Evolutionary conservation across 2,113 vertebrate species (phyloP), one percentile per base, ranked within the genome.

Genomic region (Clarias macrocephalus): DNA sequence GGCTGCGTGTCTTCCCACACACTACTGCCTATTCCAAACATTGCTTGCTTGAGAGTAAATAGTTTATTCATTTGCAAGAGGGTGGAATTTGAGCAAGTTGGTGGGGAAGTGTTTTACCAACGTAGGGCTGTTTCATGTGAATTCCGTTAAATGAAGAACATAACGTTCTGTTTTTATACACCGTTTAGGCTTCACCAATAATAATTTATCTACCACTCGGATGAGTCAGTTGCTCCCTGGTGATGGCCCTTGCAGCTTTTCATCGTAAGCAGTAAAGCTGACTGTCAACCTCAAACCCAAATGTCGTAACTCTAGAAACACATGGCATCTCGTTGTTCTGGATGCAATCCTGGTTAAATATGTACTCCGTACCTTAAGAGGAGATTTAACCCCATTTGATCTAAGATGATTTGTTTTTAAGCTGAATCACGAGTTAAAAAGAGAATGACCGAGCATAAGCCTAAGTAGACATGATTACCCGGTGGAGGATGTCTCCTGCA

Each of bases 401-500:
- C 42, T 48, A 37, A 37, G 68, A 4, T 21, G 12, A 25, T 48
- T 23, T 52, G 48, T 25, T 25, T 79, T 79, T 57, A 9, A 30
- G 15, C 15, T 57, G 54, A 79, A n/a, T 54, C 23, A 59, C 21
- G 8, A 16, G 15, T 33, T 16, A 52, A 52, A 70, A 15, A 70
- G 12, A 73, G 42, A 85, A 82, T 60, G 30, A 76, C 25, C 37
- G 62, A 19, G 63, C 19, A 11, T 13, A 68, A 59, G 42, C 75
- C 56, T 19, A 62, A 33, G 57, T 23, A 70, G 75, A 79, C 21
- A 8, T 56, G 76, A 79, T 72, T 73, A 73, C 79, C 18, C 2
- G 21, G 28, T 54, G 33, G 81, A 65, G 80, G 48, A 80, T 28
- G 25, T 63, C 70, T 79, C 48, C 88, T 54, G 57, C 59, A 89